Conservation (phyloP, 2,113 vertebrate genomes). For the Calidris pygmaea region DNA sequence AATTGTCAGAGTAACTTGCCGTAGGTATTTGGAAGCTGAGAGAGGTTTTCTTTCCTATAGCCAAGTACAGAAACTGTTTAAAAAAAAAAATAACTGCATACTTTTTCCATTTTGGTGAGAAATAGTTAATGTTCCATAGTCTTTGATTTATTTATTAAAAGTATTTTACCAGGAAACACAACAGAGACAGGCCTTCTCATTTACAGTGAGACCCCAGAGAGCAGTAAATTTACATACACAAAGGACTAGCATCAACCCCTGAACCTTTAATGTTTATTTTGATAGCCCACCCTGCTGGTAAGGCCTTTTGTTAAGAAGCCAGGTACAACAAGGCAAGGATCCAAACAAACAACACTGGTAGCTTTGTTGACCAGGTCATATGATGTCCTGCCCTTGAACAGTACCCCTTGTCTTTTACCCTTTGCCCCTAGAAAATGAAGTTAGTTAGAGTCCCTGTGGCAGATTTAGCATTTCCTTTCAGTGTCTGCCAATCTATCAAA, state of each 20-base stretch:
- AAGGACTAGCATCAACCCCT: slow-evolving; percentile 76
- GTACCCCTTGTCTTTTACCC: slow-evolving; percentile 65
- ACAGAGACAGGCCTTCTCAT: slow-evolving; percentile 79
- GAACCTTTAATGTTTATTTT: slow-evolving; percentile 83
- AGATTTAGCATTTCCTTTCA: slow-evolving; percentile 89
- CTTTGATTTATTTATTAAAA: slow-evolving; percentile 85
- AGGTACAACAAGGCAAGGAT: slow-evolving; percentile 78
- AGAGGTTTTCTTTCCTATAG: neutral
- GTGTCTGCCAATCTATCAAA: slow-evolving; percentile 95
- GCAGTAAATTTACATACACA: slow-evolving; percentile 82
- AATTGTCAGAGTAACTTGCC: neutral
- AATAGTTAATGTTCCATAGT: slow-evolving; percentile 67
- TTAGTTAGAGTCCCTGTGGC: slow-evolving; percentile 72
- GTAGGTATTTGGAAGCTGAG: neutral
- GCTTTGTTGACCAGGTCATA: slow-evolving; percentile 74
- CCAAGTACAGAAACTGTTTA: neutral
- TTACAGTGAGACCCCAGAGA: slow-evolving; percentile 75
- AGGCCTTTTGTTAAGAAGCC: slow-evolving; percentile 78
- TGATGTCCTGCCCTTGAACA: slow-evolving; percentile 73
- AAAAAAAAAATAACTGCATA: neutral
- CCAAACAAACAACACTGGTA: slow-evolving; percentile 68
- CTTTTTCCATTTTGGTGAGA: slow-evolving; percentile 47
- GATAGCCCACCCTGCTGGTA: slow-evolving; percentile 75
- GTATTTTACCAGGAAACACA: slow-evolving; percentile 79
- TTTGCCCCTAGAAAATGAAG: slow-evolving; percentile 73